Percentiles rank a stretch among this genome's conserved stretches.
phyloP scores from a whole-genome alignment of 30 jellyfish, hydroid and myxozoan genomes.

The Nemopilema nomurai region DNA sequence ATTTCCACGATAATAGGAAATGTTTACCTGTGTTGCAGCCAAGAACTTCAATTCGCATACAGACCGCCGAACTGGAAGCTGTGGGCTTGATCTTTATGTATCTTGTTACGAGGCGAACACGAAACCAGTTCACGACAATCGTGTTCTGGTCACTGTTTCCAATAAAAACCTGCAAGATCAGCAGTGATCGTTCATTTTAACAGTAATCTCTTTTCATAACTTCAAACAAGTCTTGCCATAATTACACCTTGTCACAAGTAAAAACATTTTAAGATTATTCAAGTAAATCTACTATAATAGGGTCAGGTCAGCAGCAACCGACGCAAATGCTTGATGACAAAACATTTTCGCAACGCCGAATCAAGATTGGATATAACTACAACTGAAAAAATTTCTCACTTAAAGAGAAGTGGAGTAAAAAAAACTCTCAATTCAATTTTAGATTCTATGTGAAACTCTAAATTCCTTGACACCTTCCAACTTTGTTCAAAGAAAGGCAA shows the following conservation, averaged over 20 bases:
- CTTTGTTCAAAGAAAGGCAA: not conserved
- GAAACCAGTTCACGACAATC: slow-evolving; percentile 65
- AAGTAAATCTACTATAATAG: too few species aligned
- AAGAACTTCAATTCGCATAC: slow-evolving; percentile 63
- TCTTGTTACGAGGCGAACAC: slow-evolving; percentile 27
- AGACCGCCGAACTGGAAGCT: slow-evolving; percentile 22
- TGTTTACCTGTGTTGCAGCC: slow-evolving; percentile 67
- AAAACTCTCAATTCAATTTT: too few species aligned
- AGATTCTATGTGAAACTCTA: too few species aligned
- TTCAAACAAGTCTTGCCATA: not conserved
- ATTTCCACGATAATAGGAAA: too few species aligned
- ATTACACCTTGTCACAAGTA: not conserved
- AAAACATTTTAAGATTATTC: not conserved
- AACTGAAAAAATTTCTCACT: too few species aligned
- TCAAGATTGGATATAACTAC: too few species aligned
- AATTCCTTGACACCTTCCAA: too few species aligned
- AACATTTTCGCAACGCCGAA: too few species aligned
- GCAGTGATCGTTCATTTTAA: not conserved
- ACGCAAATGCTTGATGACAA: too few species aligned
- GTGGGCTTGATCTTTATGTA: slow-evolving; percentile 42
- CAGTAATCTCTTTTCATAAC: not conserved
- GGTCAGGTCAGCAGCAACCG: too few species aligned
- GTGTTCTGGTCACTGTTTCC: slow-evolving; percentile 53
- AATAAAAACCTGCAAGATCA: slow-evolving; percentile 41
- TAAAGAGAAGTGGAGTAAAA: too few species aligned